These are phyloP conservation scores for Nebria salina DNA, from an alignment of 2,888 invertebrate genomes.

Conservation along the genomic window DNA sequence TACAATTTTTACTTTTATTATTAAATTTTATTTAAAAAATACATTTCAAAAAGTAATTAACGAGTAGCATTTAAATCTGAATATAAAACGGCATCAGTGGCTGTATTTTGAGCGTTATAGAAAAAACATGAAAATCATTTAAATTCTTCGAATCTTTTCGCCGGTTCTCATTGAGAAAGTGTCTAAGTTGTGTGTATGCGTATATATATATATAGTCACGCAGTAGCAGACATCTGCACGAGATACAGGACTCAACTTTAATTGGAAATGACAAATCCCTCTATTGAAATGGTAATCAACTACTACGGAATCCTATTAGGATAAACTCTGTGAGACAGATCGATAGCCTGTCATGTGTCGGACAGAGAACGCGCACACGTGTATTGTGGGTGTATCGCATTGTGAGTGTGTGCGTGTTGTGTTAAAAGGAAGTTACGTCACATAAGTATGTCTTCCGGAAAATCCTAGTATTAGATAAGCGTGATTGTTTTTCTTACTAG, in stretches of 20 bases:
- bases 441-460: conserved; percentile 1
- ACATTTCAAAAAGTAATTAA: no score
- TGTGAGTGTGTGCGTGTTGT: neutral
- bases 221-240: conserved; percentile 51
- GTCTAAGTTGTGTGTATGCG: neutral
- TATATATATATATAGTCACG: neutral
- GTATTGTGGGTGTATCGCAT: neutral
- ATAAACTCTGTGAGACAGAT: conserved; percentile 63
- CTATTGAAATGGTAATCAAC: conserved; percentile 67
- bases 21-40: no score
- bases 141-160: no score
- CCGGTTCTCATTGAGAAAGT: no score
- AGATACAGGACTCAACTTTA: conserved; percentile 65
- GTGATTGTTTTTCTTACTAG: neutral
- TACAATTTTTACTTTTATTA: no score
- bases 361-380: conserved; percentile 19
- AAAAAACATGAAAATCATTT: no score
- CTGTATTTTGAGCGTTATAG: no score
- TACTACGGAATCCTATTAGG: conserved; percentile 66
- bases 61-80: no score
- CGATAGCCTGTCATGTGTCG: conserved; percentile 54
- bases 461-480: neutral
- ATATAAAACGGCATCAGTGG: no score
- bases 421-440: neutral
- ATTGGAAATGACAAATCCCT: conserved; percentile 67